Conservation (phyloP, 2,113 vertebrate genomes). For the Coptodon bakossiorum region DNA sequence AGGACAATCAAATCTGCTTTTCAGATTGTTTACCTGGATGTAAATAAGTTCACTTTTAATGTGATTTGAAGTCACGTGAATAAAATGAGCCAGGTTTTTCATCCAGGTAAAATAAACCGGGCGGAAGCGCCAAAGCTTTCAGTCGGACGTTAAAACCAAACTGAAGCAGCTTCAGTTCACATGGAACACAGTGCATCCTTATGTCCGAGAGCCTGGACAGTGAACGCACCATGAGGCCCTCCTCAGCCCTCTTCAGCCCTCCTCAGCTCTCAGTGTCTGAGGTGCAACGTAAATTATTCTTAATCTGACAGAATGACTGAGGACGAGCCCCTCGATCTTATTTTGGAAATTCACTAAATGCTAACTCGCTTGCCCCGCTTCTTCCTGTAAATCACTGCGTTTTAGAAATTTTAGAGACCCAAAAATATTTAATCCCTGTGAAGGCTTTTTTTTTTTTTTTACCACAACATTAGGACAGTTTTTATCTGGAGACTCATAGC, state of each 20-base stretch:
- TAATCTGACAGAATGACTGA: neutral
- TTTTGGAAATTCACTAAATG: neutral
- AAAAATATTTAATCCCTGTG: neutral
- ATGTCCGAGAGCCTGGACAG: neutral
- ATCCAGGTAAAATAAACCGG: neutral
- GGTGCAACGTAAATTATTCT: neutral
- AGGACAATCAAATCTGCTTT: neutral
- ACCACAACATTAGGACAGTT: neutral
- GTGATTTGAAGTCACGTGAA: neutral
- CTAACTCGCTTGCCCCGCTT: neutral
- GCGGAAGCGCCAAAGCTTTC: neutral
- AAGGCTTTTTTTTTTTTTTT: neutral
- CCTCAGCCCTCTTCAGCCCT: neutral
- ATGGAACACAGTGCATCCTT: neutral
- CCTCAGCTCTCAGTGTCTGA: too few species aligned
- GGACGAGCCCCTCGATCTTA: neutral
- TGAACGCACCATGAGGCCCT: neutral
- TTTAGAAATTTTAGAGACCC: neutral
- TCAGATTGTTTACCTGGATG: neutral
- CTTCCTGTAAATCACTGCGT: neutral
- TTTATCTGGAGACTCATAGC: neutral
- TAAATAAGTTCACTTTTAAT: neutral
- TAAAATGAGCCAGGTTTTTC: neutral
- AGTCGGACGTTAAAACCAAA: neutral
- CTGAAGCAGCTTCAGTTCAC: neutral